A percentile compares a stretch with the other conserved stretches of the same genome.
Evolutionary conservation across 2,888 invertebrate genomes (phyloP).

Genomic region (Leucozona laternaria): DNA sequence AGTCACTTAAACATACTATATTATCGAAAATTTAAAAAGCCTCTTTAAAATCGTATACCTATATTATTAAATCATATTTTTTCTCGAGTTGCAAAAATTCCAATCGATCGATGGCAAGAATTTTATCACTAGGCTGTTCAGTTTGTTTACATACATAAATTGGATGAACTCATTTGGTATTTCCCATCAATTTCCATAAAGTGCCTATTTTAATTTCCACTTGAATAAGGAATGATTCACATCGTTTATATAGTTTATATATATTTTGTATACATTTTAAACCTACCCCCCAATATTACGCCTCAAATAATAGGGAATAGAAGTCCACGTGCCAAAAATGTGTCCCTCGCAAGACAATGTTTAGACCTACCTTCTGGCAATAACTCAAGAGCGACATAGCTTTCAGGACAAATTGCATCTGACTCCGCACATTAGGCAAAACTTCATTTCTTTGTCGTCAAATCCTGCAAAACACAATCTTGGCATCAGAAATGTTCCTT

Average conservation of each 20-base stretch:
- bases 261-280: not conserved
- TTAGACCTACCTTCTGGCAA: conserved; percentile 25
- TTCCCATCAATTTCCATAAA: conserved; percentile 22
- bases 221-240: conserved; percentile 26
- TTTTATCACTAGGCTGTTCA: not conserved
- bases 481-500: conserved; percentile 47
- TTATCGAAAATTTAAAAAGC: not conserved
- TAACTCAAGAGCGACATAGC: conserved; percentile 14
- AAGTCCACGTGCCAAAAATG: conserved; percentile 25
- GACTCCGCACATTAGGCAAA: conserved; percentile 51
- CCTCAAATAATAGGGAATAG: not conserved
- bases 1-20: not conserved
- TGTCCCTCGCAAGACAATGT: not conserved
- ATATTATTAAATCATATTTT: conserved; percentile 40
- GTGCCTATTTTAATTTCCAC: conserved; percentile 56
- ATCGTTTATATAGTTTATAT: not conserved
- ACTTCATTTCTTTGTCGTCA: conserved; percentile 29
- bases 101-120: not conserved
- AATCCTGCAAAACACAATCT: conserved; percentile 62
- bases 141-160: conserved; percentile 15
- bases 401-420: conserved; percentile 63
- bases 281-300: not conserved
- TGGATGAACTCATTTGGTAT: conserved; percentile 56
- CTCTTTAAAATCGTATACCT: conserved; percentile 26
- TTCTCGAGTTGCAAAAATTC: conserved; percentile 5